phyloP scores from a whole-genome alignment of 2,888 invertebrate genomes.

The Pristionchus fissidentatus region DNA sequence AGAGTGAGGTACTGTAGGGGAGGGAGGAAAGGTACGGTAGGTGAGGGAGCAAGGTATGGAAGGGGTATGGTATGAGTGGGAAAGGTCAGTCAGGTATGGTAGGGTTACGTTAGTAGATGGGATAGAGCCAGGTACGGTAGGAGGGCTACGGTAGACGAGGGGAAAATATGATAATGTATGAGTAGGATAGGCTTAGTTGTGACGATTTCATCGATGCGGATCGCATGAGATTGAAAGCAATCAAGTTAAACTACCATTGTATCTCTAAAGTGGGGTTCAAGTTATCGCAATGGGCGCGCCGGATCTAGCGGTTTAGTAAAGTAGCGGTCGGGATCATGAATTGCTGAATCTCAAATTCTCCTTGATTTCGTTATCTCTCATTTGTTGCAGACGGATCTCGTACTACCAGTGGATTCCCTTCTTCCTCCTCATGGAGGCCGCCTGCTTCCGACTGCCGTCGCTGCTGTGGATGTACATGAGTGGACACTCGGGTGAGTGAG shows the following conservation, averaged over 20 bases:
- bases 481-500: constrained; percentile 70
- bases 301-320: background rate
- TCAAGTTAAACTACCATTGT: too few species aligned
- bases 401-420: constrained; percentile 72
- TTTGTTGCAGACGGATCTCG: background rate
- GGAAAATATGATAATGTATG: too few species aligned
- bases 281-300: too few species aligned
- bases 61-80: background rate
- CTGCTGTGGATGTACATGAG: constrained; percentile 74
- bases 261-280: too few species aligned
- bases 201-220: too few species aligned
- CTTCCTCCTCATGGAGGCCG: constrained; percentile 73
- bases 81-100: background rate
- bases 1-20: constrained; percentile 53
- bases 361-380: background rate
- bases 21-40: background rate
- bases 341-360: too few species aligned
- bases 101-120: background rate
- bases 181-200: too few species aligned
- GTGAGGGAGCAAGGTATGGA: background rate
- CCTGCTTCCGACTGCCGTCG: constrained; percentile 74
- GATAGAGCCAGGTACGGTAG: background rate
- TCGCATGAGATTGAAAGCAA: too few species aligned
- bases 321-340: background rate
- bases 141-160: background rate